These are phyloP conservation scores for Eilema sororculum DNA, from an alignment of 2,888 invertebrate genomes.

Conservation along the genomic window DNA sequence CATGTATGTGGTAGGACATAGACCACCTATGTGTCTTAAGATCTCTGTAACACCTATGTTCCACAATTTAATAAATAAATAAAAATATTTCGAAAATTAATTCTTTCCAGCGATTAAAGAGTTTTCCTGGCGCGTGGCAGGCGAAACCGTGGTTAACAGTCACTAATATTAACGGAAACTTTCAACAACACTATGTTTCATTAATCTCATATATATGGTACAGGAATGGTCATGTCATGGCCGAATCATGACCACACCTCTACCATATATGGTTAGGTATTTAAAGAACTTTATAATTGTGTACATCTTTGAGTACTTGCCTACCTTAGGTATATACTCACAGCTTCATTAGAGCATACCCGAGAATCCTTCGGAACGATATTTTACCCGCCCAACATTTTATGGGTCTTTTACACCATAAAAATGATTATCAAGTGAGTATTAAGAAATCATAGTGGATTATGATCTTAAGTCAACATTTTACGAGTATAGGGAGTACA, in stretches of 20 bases:
- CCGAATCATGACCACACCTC: neutral
- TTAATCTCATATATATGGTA: neutral
- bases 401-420: constrained; percentile 36
- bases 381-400: constrained; percentile 24
- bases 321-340: too few relatives aligned
- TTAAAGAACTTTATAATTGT: neutral
- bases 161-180: neutral
- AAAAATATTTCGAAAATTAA: too few relatives aligned
- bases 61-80: too few relatives aligned
- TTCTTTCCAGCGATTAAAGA: too few relatives aligned
- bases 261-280: neutral
- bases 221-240: too few relatives aligned
- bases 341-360: constrained; percentile 24
- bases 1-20: too few relatives aligned
- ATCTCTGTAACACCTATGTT: too few relatives aligned
- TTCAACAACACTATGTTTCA: neutral
- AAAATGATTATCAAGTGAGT: constrained; percentile 35
- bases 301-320: neutral
- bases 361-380: constrained; percentile 6
- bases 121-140: too few relatives aligned
- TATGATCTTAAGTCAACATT: constrained; percentile 38
- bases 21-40: too few relatives aligned
- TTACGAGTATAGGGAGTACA: constrained; percentile 25
- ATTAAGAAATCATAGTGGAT: constrained; percentile 49
- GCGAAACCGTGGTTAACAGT: too few relatives aligned